Evolutionary conservation across 2,888 invertebrate species (phyloP).

Genomic region (Parascotia fuliginaria): DNA sequence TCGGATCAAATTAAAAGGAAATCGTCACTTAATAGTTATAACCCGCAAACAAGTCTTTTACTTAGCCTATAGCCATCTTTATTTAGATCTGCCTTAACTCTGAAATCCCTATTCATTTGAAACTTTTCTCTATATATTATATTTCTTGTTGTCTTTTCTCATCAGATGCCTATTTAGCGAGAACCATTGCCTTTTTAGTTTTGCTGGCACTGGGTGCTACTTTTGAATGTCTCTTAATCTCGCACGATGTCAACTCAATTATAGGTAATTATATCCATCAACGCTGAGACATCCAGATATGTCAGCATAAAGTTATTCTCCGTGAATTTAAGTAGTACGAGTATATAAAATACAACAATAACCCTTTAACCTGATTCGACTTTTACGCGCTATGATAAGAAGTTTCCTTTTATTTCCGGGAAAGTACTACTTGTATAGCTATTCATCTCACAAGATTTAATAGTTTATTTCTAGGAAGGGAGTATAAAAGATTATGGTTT

Average conservation of each 20-base stretch:
- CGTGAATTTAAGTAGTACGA: neutral
- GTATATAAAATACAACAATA: neutral
- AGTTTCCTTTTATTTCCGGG: neutral
- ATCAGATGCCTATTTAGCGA: too few species aligned
- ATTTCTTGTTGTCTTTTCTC: too few species aligned
- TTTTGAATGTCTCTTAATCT: too few species aligned
- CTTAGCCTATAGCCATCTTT: too few species aligned
- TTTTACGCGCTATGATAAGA: neutral
- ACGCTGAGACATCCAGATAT: neutral
- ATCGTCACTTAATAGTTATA: too few species aligned
- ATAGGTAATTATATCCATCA: neutral
- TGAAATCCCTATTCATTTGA: too few species aligned
- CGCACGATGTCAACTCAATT: neutral
- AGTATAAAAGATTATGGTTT: conserved; percentile 3
- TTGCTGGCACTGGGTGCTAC: too few species aligned
- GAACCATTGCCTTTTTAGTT: too few species aligned
- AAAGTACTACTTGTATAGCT: neutral
- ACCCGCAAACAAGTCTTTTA: too few species aligned
- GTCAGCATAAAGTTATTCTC: neutral
- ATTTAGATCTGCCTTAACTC: too few species aligned
- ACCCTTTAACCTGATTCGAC: neutral
- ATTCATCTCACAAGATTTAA: conserved; percentile 3
- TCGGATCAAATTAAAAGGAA: too few species aligned
- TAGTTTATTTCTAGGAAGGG: neutral
- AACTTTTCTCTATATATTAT: too few species aligned